Conservation (phyloP, 2,797 vertebrate genomes). For the Myiothlypis coronata region DNA sequence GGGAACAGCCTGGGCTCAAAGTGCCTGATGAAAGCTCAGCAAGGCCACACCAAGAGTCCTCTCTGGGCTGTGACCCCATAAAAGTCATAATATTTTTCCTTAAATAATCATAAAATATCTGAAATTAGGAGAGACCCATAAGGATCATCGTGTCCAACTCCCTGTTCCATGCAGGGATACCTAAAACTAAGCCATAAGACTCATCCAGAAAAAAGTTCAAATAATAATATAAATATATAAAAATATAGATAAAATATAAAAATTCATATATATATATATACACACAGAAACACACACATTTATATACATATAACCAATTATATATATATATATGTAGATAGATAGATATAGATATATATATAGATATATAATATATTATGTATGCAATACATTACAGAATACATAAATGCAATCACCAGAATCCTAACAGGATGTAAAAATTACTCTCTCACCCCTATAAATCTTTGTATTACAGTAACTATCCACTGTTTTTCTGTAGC, state of each 20-base stretch:
- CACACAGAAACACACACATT: too few relatives aligned
- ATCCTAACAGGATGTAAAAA: neutral
- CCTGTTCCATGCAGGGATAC: neutral
- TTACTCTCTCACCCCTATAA: neutral
- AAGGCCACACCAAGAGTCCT: neutral
- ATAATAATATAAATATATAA: too few relatives aligned
- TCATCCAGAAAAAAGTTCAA: neutral
- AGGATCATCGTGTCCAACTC: neutral
- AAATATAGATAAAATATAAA: too few relatives aligned
- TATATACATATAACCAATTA: too few relatives aligned
- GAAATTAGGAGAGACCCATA: neutral
- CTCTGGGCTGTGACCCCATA: neutral
- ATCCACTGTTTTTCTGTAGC: neutral
- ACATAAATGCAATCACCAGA: neutral
- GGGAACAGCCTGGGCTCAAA: neutral
- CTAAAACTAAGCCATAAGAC: neutral
- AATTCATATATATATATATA: too few relatives aligned
- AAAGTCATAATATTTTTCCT: neutral
- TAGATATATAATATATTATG: neutral
- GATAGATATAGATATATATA: too few relatives aligned
- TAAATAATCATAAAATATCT: neutral
- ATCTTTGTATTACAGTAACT: neutral
- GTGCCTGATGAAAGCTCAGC: neutral
- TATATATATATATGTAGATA: too few relatives aligned
- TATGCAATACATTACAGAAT: too few relatives aligned